Conservation (phyloP, 2,113 vertebrate genomes). For the Herpetotheres cachinnans region DNA sequence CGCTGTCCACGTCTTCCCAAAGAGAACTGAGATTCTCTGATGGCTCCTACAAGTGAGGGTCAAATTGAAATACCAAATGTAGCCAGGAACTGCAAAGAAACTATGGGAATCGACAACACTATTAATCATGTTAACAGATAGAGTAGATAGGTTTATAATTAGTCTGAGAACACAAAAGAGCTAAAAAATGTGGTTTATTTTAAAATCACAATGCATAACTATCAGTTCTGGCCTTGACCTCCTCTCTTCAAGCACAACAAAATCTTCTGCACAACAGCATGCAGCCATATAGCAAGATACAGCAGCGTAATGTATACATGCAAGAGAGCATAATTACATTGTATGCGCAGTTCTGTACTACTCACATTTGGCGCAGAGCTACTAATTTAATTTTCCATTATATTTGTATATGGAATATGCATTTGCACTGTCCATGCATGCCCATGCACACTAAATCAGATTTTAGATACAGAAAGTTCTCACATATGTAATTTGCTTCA, state of each 20-base stretch:
- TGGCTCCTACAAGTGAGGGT: not conserved
- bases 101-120: not conserved
- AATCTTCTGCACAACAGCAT: not conserved
- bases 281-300: not conserved
- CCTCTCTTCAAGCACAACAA: not conserved
- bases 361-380: not conserved
- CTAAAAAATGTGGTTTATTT: not conserved
- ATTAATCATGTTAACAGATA: not conserved
- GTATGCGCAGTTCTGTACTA: not conserved
- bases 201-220: not conserved
- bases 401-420: conserved; percentile 12
- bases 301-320: not conserved
- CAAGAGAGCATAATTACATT: not conserved
- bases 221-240: not conserved
- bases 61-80: not conserved
- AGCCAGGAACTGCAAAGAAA: not conserved
- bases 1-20: not conserved
- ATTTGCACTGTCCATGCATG: not conserved
- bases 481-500: not conserved
- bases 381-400: conserved; percentile 11
- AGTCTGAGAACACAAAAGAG: not conserved
- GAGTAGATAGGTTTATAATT: not conserved
- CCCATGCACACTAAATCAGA: conserved; percentile 1
- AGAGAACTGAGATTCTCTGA: not conserved
- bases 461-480: conserved; percentile 19